Base-by-base conservation (phyloP, 37 sponge, comb jelly and placozoan species). In the Oopsacas minuta region DNA sequence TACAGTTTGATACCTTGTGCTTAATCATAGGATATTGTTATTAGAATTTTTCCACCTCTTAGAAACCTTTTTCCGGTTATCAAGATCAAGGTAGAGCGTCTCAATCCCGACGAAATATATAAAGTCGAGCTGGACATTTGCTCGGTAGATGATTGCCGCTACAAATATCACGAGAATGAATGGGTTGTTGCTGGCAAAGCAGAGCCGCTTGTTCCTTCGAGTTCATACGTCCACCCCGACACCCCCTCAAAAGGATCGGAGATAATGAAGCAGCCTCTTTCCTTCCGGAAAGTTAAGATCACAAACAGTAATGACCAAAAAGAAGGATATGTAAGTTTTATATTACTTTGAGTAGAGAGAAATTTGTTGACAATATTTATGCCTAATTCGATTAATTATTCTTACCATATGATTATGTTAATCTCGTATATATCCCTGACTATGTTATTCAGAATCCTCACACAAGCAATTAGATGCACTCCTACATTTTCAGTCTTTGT, bases 221-320 rank as follows among this genome's bases (percentile, higher is more conserved):
- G 28, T 39, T 82, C 39, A 23, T 82, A 82, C 36, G 22, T 82
- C 3, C 83, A 82, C 42, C 83, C 83, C 17, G 83, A 82, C 83
- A 39, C 83, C 8, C 83, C 83, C 8, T 23, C 42, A 5, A 82
- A 37, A 39, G 83, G 83, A 17, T 39, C 83, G 7, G 42, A 82
- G 28, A 39, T 37, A 23, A 82, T 82, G 83, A 37, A 39, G 20
- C 83, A 82, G 22, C 42, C 42, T 22, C 39, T 82, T 23, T 82
- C 83, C n/a, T 82, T 82, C 36, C 83, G 42, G 22, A 82, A 82
- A 82, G 39, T 82, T n/a, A 82, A 82, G 42, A 82, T 82, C 39
- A 82, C 83, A 23, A 82, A 82, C 36, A 82, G 22, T 23, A 37
- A 82, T 39, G 42, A 61, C 28, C 75, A 61, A 61, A 61, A 61